A percentile compares a stretch with the other conserved stretches of the same genome.
phyloP scores from a whole-genome alignment of 2,888 invertebrate genomes.

The Drosophila niveifrons region DNA sequence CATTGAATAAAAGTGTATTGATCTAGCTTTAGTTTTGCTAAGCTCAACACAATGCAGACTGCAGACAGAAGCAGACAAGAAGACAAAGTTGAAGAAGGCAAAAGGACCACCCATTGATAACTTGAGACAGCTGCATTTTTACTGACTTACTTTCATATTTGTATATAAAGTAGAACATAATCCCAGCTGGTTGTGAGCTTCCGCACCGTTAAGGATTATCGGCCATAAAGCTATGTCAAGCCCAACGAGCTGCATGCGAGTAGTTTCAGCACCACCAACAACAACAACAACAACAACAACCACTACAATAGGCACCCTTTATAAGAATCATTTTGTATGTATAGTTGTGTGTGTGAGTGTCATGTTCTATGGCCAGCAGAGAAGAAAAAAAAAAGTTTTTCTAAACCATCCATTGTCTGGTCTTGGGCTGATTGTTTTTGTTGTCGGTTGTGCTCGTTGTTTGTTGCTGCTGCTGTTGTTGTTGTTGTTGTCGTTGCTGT shows the following conservation, averaged over 20 bases:
- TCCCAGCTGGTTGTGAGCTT: constrained; percentile 56
- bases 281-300: constrained; percentile 9
- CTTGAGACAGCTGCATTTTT: constrained; percentile 14
- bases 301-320: constrained; percentile 53
- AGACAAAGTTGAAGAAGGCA: neutral
- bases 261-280: neutral
- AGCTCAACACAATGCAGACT: constrained; percentile 5
- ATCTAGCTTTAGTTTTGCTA: neutral
- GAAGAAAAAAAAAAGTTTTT: constrained; percentile 41
- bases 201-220: constrained; percentile 60
- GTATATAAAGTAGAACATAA: constrained; percentile 19
- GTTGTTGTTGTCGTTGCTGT: constrained; percentile 22
- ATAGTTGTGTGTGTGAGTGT: neutral
- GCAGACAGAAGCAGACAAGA: neutral
- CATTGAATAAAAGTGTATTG: neutral
- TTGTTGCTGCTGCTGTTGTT: constrained; percentile 17
- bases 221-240: constrained; percentile 38
- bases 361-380: constrained; percentile 20
- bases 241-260: constrained; percentile 16
- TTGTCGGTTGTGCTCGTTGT: constrained; percentile 23
- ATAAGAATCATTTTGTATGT: constrained; percentile 18
- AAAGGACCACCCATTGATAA: constrained; percentile 32
- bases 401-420: constrained; percentile 65
- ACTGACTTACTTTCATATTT: constrained; percentile 25
- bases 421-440: constrained; percentile 60